phyloP scores from a whole-genome alignment of 1,140 invertebrate species.

The Drosophila micromelanica region DNA sequence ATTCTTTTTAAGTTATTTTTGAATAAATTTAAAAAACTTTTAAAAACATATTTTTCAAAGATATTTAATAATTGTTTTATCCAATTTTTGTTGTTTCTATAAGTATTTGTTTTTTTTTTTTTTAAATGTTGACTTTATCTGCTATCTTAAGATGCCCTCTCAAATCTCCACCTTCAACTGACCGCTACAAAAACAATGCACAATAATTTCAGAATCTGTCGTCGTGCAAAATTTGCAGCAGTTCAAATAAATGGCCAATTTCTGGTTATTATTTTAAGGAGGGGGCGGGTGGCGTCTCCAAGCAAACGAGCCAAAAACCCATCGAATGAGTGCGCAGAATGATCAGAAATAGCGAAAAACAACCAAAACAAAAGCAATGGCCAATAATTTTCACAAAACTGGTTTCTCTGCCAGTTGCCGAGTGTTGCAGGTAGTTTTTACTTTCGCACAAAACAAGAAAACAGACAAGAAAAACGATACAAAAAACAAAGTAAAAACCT shows the following conservation, averaged over 20 bases:
- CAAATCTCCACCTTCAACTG: conserved; percentile 12
- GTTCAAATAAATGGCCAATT: conserved; percentile 38
- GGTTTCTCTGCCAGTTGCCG: conserved; percentile 60
- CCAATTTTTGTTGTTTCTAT: background rate
- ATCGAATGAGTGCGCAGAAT: conserved; percentile 22
- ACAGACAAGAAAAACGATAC: conserved; percentile 2
- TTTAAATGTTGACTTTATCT: no score
- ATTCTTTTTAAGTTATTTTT: no score
- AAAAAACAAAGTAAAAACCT: conserved; percentile 2
- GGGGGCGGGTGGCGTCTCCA: background rate
- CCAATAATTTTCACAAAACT: conserved; percentile 80
- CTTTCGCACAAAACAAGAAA: conserved; percentile 69
- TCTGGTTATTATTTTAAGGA: conserved; percentile 52
- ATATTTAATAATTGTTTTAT: no score
- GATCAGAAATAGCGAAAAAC: conserved; percentile 30
- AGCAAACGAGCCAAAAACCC: background rate
- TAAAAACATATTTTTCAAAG: no score
- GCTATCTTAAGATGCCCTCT: background rate
- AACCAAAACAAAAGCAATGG: conserved; percentile 49
- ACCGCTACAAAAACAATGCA: conserved; percentile 10
- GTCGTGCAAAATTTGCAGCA: conserved; percentile 37
- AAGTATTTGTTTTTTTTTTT: no score
- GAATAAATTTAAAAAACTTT: no score
- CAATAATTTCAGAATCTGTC: conserved; percentile 27
- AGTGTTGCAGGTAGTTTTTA: conserved; percentile 80